Percentiles rank a stretch among this genome's conserved stretches.
Evolutionary conservation across 2,888 invertebrate species (phyloP).

Genomic region (Odiellus spinosus): DNA sequence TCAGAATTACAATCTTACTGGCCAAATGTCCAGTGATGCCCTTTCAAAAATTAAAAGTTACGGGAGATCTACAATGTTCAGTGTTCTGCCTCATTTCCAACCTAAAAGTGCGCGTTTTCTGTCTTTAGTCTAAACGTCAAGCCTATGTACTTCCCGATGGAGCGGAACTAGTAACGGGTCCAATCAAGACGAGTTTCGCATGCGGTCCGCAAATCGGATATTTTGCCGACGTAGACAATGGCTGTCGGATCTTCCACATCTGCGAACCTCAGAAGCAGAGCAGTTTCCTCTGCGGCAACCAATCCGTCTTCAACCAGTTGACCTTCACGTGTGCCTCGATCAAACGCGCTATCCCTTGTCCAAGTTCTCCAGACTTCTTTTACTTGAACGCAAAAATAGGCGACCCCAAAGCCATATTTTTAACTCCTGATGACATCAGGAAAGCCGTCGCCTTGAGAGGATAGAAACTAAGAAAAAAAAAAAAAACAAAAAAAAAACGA

Average conservation of each 20-base stretch:
- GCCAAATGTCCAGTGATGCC: no score
- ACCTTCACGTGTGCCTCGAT: constrained; percentile 20
- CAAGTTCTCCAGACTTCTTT: constrained; percentile 21
- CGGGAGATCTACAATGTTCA: no score
- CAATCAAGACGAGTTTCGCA: constrained; percentile 23
- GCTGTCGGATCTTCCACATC: constrained; percentile 20
- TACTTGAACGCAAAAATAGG: constrained; percentile 21
- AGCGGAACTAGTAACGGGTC: constrained; percentile 24
- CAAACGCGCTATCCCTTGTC: constrained; percentile 21
- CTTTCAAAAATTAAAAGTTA: no score
- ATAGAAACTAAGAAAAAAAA: no score
- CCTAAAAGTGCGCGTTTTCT: no score
- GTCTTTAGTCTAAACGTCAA: constrained; percentile 2
- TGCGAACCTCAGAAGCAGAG: constrained; percentile 16
- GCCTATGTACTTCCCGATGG: constrained; percentile 12
- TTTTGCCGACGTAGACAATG: constrained; percentile 19
- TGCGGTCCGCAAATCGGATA: constrained; percentile 20
- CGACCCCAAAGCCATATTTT: constrained; percentile 11
- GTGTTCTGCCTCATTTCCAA: no score
- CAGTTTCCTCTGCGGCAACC: constrained; percentile 19
- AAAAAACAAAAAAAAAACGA: no score
- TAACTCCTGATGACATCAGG: constrained; percentile 10
- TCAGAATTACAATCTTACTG: no score
- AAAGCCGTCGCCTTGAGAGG: background rate
- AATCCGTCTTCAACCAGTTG: constrained; percentile 22